phyloP scores from a whole-genome alignment of 2,113 vertebrate genomes.

The Hippocampus abdominalis region DNA sequence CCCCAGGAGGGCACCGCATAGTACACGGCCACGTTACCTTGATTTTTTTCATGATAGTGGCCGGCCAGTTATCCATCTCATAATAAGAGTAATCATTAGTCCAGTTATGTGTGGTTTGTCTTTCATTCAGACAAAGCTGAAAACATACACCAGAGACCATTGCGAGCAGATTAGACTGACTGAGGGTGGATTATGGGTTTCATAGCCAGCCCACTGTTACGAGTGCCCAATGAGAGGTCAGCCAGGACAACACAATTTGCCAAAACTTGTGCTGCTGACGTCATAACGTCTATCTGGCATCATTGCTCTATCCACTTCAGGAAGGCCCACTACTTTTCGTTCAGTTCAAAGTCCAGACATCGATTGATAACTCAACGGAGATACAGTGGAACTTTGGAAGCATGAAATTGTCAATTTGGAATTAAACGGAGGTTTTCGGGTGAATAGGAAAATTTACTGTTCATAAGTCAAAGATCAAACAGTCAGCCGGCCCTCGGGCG shows the following conservation, averaged over 20 bases:
- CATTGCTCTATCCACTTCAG: background rate
- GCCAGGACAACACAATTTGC: constrained; percentile 35
- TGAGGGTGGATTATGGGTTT: constrained; percentile 56
- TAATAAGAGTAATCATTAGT: constrained; percentile 5
- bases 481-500: too few species aligned
- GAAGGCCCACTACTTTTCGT: background rate
- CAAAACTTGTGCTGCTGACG: constrained; percentile 22
- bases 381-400: background rate
- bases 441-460: background rate
- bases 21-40: constrained; percentile 46
- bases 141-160: constrained; percentile 24
- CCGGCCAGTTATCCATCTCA: constrained; percentile 29
- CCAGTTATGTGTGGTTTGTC: constrained; percentile 32
- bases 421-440: background rate
- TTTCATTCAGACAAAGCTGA: constrained; percentile 39
- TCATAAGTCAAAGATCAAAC: background rate
- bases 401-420: background rate
- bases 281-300: constrained; percentile 24
- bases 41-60: constrained; percentile 46
- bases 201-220: constrained; percentile 49
- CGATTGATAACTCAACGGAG: background rate
- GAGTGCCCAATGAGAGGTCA: constrained; percentile 60
- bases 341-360: background rate
- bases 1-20: background rate
- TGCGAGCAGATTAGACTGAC: constrained; percentile 57